These are phyloP conservation scores for Solea senegalensis DNA, from an alignment of 2,113 vertebrate species.

Conservation along the genomic window DNA sequence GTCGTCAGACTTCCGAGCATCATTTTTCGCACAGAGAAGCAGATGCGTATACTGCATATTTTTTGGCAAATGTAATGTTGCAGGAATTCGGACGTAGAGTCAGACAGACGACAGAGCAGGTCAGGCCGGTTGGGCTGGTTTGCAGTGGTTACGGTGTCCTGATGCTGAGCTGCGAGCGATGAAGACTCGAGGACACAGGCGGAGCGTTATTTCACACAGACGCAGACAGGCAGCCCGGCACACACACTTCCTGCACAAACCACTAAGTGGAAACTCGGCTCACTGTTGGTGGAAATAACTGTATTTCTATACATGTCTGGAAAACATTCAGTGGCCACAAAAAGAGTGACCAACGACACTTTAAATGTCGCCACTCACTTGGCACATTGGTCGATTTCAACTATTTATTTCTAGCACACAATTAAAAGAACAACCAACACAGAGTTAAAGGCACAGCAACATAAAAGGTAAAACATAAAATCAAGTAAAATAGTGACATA, in stretches of 20 bases:
- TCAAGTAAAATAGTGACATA: too few relatives aligned
- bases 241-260: slow-evolving; percentile 29
- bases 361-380: too few relatives aligned
- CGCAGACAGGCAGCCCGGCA: neutral
- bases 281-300: slow-evolving; percentile 6
- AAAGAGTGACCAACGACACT: neutral
- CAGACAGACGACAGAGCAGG: slow-evolving; percentile 41
- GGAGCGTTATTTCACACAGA: neutral
- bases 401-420: too few relatives aligned
- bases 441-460: too few relatives aligned
- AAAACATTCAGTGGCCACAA: slow-evolving; percentile 32
- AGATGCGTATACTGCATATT: neutral
- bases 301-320: slow-evolving; percentile 37
- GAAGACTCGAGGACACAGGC: neutral
- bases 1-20: neutral
- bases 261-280: slow-evolving; percentile 54
- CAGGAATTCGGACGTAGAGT: slow-evolving; percentile 45
- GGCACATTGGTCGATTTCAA: too few relatives aligned
- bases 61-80: neutral
- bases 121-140: slow-evolving; percentile 42
- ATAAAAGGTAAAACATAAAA: too few relatives aligned
- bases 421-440: too few relatives aligned
- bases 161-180: slow-evolving; percentile 11
- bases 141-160: neutral
- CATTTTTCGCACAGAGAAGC: neutral